phyloP scores from a whole-genome alignment of 2,888 invertebrate genomes.

The Trichopoda pennipes region DNA sequence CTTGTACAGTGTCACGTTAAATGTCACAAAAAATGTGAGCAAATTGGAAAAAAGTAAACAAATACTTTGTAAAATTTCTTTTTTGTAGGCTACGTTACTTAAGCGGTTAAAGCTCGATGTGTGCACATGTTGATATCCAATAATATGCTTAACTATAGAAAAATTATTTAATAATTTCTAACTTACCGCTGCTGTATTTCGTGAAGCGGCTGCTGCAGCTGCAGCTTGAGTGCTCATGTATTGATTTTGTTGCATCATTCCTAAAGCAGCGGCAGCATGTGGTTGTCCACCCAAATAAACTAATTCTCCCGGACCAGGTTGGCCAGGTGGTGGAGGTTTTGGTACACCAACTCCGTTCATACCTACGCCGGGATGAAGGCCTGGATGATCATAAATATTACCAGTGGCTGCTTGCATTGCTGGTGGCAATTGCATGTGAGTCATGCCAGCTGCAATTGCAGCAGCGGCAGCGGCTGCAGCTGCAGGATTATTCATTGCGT shows the following conservation, averaged over 20 bases:
- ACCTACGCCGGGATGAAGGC: conserved; percentile 75
- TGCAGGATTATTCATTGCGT: conserved; percentile 79
- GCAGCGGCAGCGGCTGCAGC: conserved; percentile 75
- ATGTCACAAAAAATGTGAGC: too few species aligned
- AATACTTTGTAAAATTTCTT: too few species aligned
- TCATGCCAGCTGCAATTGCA: conserved; percentile 75
- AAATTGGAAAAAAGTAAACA: too few species aligned
- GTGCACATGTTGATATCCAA: too few species aligned
- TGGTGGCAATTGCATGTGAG: conserved; percentile 78
- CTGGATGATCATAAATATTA: conserved; percentile 80
- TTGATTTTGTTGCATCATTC: conserved; percentile 80
- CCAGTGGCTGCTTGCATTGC: conserved; percentile 73
- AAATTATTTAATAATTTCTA: not conserved
- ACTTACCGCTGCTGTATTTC: conserved; percentile 81
- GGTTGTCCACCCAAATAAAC: conserved; percentile 80
- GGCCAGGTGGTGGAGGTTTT: conserved; percentile 69
- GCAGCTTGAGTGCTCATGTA: conserved; percentile 80
- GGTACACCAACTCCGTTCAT: conserved; percentile 77
- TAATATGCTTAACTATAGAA: not conserved
- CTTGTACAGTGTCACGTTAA: too few species aligned
- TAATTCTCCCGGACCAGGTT: conserved; percentile 77
- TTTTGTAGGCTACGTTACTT: too few species aligned
- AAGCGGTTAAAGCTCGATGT: too few species aligned
- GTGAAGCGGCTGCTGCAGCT: conserved; percentile 77
- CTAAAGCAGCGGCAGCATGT: conserved; percentile 75